These are phyloP conservation scores for Poecilia picta DNA, from an alignment of 2,797 vertebrate genomes.

Conservation along the genomic window DNA sequence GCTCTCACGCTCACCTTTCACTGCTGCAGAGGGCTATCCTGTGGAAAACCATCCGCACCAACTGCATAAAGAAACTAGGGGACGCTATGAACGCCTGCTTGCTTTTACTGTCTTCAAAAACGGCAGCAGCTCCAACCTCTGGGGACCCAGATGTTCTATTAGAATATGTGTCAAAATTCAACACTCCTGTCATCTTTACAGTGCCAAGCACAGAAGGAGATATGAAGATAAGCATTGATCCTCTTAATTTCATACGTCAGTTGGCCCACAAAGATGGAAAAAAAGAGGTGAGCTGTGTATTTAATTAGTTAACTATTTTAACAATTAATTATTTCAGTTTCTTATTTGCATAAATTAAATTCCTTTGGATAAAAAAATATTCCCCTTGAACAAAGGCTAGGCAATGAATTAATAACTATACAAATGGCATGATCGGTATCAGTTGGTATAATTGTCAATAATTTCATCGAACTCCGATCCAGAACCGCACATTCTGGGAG, in stretches of 20 bases:
- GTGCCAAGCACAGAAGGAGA: conserved; percentile 59
- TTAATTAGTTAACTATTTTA: neutral
- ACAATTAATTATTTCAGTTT: neutral
- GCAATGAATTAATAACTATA: too few species aligned
- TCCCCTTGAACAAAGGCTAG: neutral
- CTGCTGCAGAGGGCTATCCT: conserved; percentile 85
- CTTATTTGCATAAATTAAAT: neutral
- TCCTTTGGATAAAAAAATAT: neutral
- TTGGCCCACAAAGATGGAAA: conserved; percentile 56
- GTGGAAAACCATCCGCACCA: conserved; percentile 83
- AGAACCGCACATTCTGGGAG: too few species aligned
- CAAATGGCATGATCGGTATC: too few species aligned
- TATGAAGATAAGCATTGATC: conserved; percentile 61
- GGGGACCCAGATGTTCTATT: conserved; percentile 53
- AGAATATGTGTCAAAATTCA: conserved; percentile 58
- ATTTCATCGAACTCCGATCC: too few species aligned
- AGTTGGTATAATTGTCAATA: too few species aligned
- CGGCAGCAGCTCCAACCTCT: conserved; percentile 37
- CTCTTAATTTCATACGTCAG: conserved; percentile 77
- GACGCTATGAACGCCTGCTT: conserved; percentile 76
- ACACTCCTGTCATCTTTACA: conserved; percentile 78
- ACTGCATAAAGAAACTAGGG: conserved; percentile 67
- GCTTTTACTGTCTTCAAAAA: conserved; percentile 56
- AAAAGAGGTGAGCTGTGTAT: conserved; percentile 64
- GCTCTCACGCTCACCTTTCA: conserved; percentile 78